Evolutionary conservation across 2,113 vertebrate species (phyloP), one percentile per base, ranked within the genome.

Genomic region (Pygoscelis antarcticus): DNA sequence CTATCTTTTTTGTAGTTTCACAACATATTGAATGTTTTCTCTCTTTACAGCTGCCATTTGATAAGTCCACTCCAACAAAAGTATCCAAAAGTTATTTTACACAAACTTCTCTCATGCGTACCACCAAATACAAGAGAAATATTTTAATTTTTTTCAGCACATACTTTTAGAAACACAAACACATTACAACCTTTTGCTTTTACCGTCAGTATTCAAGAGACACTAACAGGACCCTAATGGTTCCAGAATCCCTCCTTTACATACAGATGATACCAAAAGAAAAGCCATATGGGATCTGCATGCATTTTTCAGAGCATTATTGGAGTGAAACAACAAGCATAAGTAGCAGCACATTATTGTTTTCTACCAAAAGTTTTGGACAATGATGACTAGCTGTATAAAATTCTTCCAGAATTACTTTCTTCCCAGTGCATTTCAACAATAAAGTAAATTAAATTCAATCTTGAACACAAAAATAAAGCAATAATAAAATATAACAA

Each of bases 51-150:
- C 9, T 80, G 25, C 13, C 21, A 69, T 52, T 65, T 61, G 54
- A 79, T 26, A 77, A 70, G 94, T 21, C 25, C 27, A 36, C 16
- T 49, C 36, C 30, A 57, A 54, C 27, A 70, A 19, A 64, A 76
- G 32, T 7, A 78, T 12, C 26, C 19, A 62, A 44, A 80, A 54
- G 36, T 29, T 55, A 51, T 18, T 76, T 75, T 55, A 78, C 26
- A 64, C 18, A 32, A 81, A 82, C 0, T 1, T 22, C 23, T 65
- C 32, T 74, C 38, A 30, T 5, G 3, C 3, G 7, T 36, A 34
- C 16, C 32, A 72, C 6, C 61, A 66, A 83, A 62, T 29, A 30
- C 1, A 0, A 72, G 8, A 89, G 16, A 87, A 86, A 52, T 16
- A 40, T 13, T 49, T 71, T 34, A 0, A n/a, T 34, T 72, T 75